These are phyloP conservation scores for Drosophila robusta DNA, from an alignment of 2,888 invertebrate species.

Conservation along the genomic window DNA sequence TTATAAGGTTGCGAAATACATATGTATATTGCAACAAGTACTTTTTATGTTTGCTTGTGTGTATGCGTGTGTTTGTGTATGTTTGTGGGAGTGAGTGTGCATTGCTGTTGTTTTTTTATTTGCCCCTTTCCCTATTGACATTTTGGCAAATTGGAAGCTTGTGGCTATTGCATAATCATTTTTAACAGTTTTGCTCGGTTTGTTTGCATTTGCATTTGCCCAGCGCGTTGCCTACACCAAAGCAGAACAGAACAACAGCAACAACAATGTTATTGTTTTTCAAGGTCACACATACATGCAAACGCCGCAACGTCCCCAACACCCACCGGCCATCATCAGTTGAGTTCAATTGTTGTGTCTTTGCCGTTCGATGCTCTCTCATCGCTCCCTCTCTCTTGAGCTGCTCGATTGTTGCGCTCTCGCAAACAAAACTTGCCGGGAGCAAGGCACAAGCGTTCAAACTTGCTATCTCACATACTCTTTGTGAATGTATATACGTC, in stretches of 20 bases:
- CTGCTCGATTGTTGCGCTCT: conserved; percentile 41
- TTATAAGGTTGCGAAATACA: conserved; percentile 2
- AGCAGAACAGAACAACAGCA: conserved; percentile 30
- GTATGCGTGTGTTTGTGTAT: background rate
- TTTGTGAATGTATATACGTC: conserved; percentile 1
- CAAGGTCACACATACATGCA: conserved; percentile 65
- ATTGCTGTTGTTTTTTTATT: conserved; percentile 25
- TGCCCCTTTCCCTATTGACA: conserved; percentile 43
- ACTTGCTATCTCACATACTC: conserved; percentile 54
- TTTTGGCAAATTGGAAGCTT: conserved; percentile 41
- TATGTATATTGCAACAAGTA: conserved; percentile 22
- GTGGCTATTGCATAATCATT: conserved; percentile 63
- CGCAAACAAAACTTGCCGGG: conserved; percentile 58
- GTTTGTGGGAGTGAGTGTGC: conserved; percentile 14
- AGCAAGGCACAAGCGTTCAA: conserved; percentile 66
- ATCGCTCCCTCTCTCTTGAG: conserved; percentile 14
- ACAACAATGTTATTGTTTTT: conserved; percentile 72
- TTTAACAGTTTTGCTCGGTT: conserved; percentile 63
- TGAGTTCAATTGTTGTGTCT: conserved; percentile 60
- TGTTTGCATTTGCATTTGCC: conserved; percentile 71
- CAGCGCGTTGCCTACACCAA: conserved; percentile 40
- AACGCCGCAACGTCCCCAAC: conserved; percentile 42
- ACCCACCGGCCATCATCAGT: conserved; percentile 48
- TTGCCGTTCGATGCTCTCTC: conserved; percentile 43
- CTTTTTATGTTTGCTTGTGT: background rate